Conservation (phyloP, 1,140 invertebrate genomes). For the Mylabris phalerata region DNA sequence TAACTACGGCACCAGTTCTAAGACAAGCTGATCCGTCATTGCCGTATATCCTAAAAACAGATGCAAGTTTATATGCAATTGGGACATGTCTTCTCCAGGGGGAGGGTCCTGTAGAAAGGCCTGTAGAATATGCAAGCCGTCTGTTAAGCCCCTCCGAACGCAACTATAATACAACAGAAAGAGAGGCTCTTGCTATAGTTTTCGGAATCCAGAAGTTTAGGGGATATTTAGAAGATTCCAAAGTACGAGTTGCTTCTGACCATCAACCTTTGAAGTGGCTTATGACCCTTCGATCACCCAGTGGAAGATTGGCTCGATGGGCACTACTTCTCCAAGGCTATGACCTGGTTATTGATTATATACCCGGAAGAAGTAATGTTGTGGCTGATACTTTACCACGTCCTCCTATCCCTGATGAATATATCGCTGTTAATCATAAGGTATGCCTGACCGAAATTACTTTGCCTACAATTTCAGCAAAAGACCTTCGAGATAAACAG, state of each 20-base stretch:
- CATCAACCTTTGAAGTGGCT: not conserved
- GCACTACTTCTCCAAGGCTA: constrained; percentile 15
- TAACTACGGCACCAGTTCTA: constrained; percentile 14
- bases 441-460: too few species aligned
- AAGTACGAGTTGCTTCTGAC: constrained; percentile 32
- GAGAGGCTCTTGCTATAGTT: constrained; percentile 42
- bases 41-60: constrained; percentile 31
- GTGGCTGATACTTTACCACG: too few species aligned
- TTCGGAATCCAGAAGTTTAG: constrained; percentile 37
- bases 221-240: constrained; percentile 22
- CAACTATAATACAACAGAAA: constrained; percentile 38
- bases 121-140: too few species aligned
- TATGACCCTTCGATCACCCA: constrained; percentile 18
- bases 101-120: constrained; percentile 31
- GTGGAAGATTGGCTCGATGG: constrained; percentile 28
- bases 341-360: constrained; percentile 14
- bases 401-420: too few species aligned
- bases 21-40: constrained; percentile 26
- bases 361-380: constrained; percentile 8
- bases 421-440: too few species aligned
- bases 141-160: constrained; percentile 36
- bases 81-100: constrained; percentile 39
- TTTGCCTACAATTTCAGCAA: too few species aligned
- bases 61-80: constrained; percentile 36
- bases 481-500: too few species aligned